Evolutionary conservation across 1,140 invertebrate species (phyloP), one percentile per base, ranked within the genome.

Genomic region (Caenorhabditis briggsae): DNA sequence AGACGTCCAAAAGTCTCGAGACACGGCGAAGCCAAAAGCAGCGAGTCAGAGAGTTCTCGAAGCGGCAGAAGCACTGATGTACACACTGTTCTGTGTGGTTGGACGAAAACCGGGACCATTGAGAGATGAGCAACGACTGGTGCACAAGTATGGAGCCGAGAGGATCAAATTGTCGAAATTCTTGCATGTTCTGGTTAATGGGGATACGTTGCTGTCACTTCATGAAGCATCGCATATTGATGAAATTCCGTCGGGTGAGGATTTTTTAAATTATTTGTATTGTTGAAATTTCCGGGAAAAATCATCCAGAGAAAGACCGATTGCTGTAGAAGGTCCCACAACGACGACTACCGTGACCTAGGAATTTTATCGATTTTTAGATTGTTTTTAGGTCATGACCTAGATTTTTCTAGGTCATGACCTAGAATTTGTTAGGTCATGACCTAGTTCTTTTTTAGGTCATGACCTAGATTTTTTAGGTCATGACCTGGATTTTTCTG

Each of bases 41-140:
- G 91, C 91, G 5, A 89, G 88, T 85, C 89, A 91, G 70, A 33
- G 91, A 78, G 91, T 92, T 25, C 88, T 85, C 48, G 91, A 92
- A 83, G 91, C 91, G 1, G 91, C 91, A 8, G 91, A 92, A 64
- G 61, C 53, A 41, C 82, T 92, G 12, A 83, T 91, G 82, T 82
- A 89, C 41, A 87, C 89, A 18, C 84, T 92, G 48, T 92, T 92
- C 64, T 70, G 85, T 65, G 78, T 82, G 16, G 86, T 89, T 16
- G 82, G 86, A 25, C 65, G 83, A 48, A 85, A 48, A 20, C 33
- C 41, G 11, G 43, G 64, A 20, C 50, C 70, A 33, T 55, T 91
- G 33, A 20, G 89, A 16, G 90, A 92, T 82, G 91, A 92, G 83
- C 48, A 83, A 43, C 56, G 86, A 5, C 20, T 92, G 12, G 6